Evolutionary conservation across 2,888 invertebrate species (phyloP), one percentile per base, ranked within the genome.

Genomic region (Beris chalybata): DNA sequence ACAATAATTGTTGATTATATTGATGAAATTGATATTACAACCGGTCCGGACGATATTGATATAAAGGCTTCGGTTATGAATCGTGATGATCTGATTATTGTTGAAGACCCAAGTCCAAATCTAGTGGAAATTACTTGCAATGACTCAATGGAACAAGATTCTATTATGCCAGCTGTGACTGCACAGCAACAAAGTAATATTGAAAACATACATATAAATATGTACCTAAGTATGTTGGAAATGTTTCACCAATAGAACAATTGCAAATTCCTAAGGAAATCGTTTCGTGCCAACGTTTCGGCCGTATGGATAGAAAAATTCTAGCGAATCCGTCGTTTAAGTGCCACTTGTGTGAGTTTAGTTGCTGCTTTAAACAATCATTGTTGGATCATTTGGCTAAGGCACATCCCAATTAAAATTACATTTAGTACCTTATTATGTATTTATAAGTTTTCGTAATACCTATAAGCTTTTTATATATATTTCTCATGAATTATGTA

Each of bases 261-360:
- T n/a, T n/a, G n/a, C n/a, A 32, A 13, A 32, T 9, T 3, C 32
- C 61, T 44, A 66, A 64, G 52, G 71, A 76, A 61, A 70, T 75
- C 56, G 74, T 76, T 4, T 75, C 74, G 0, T 76, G 76, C 71
- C 77, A 76, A 70, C 73, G 76, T 44, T 77, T 75, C 65, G 76
- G 76, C 32, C 74, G 76, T 12, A 68, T 71, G 4, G 73, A 73
- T 71, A 70, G 72, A 31, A 74, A 72, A 69, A 68, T 73, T 58
- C 47, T 71, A 9, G 66, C 71, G 9, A 69, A 70, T 64, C 70
- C 70, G 13, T 72, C 73, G 59, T 77, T 74, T 69, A 76, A 76
- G 66, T 76, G 77, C 69, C 77, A 77, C 66, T 65, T 77, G 52
- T 76, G 77, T 69, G 74, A 75, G n/a, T 76, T 77, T 66, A 74